Base-by-base conservation (phyloP, 2,113 vertebrate species). In the Tyto alba region DNA sequence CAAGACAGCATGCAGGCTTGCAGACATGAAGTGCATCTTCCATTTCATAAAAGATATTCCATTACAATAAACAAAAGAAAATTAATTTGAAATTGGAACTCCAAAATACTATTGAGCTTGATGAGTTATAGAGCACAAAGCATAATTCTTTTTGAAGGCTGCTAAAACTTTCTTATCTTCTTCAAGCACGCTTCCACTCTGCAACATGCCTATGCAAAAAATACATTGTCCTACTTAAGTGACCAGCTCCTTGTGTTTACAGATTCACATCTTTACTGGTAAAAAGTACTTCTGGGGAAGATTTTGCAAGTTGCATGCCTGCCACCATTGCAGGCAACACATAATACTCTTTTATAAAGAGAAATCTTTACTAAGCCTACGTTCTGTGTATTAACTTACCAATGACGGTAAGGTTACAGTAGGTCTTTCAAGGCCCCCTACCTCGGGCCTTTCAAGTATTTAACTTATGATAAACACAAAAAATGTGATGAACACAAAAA, bases 381-480 rank as follows among this genome's bases (percentile, higher is more conserved):
- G 0, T 7, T n/a, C n/a, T 27, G 10, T 8, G n/a, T 9, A 25
- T 13, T 7, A 27, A 19, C 17, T 20, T 30, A 1, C 1, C 34
- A 66, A 10, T 3, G 57, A 47, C 6, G 13, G 29, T 9, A 13
- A 38, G 43, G 38, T 23, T 45, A 63, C 71, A 75, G 50, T 6
- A 22, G 16, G 16, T 38, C 48, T 52, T 18, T 27, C 56, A 34
- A 25, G 30, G 34, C 6, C 53, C 27, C 25, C 36, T 29, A 40
- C n/a, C n/a, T 8, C 11, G 21, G 36, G 32, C n/a, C 71, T 55
- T 62, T 30, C 41, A 29, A 56, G 20, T 2, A 1, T 0, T 50
- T 18, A 75, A 30, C 16, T 68, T 29, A 25, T 0, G 10, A 59
- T 4, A 29, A 71, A 38, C 55, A 50, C 52, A 67, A n/a, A 48